Evolutionary conservation across 1,140 invertebrate species (phyloP), one percentile per base, ranked within the genome.

Genomic region (Melipona quadrifasciata): DNA sequence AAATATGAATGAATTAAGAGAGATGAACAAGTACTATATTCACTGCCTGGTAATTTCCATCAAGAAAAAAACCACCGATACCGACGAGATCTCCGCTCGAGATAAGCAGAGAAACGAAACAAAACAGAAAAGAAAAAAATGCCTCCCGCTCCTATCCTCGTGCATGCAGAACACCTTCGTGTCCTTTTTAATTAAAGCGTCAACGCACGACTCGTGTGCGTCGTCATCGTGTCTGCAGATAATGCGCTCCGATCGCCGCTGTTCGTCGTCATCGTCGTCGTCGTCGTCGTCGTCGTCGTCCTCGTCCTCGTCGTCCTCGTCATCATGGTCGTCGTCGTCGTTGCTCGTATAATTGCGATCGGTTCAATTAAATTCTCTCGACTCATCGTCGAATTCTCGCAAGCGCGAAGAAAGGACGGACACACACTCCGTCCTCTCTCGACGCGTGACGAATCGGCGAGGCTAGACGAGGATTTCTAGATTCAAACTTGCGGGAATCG

Each of bases 121-220:
- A 47, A 8, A 47, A 31, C n/a, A n/a, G n/a, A 58, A 24, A 58
- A 5, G 1, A 65, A 61, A 12, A 61, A 39, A 55, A 53, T 51
- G 55, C 39, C 80, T 55, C 51, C 65, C 47, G 51, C 77, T 84
- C 82, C 82, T 84, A 67, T 84, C 53, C 77, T 27, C 21, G 55
- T 80, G 82, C 82, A 84, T 84, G 82, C 82, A 86, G 61, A 85
- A 81, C 47, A 77, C 78, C 78, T 82, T 86, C 84, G 84, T 86
- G 84, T 86, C 84, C 73, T 82, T 86, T 76, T 86, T 81, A 76
- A 85, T 80, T 68, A 27, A 80, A 65, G 71, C 73, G 80, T 81
- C 53, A 58, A 57, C 34, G 39, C 16, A 31, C 24, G 47, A 21
- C 21, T 47, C 8, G 39, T 31, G 31, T 24, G 57, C 64, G 31